A percentile compares a stretch with the other conserved stretches of the same genome.
Evolutionary conservation across 2,888 invertebrate species (phyloP).

Genomic region (Oegoconia quadripuncta): DNA sequence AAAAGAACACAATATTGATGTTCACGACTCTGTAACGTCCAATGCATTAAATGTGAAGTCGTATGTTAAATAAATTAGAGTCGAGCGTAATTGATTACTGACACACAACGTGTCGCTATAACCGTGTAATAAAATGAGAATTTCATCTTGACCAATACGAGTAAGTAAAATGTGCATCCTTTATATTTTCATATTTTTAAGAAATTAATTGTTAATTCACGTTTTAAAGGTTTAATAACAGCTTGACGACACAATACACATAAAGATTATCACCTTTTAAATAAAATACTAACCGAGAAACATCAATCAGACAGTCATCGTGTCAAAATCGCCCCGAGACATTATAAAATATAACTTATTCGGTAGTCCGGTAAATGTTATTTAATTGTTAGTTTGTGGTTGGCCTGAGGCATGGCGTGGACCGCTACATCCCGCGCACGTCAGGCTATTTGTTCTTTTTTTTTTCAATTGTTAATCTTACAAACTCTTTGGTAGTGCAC

Average conservation of each 20-base stretch:
- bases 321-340: slow-evolving; percentile 68
- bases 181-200: too few species aligned
- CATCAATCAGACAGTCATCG: slow-evolving; percentile 65
- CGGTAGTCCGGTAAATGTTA: slow-evolving; percentile 73
- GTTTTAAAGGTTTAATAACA: slow-evolving; percentile 16
- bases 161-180: too few species aligned
- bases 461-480: neutral
- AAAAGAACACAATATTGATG: slow-evolving; percentile 55
- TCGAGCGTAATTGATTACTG: slow-evolving; percentile 51
- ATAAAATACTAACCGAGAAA: slow-evolving; percentile 25
- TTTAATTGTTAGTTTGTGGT: slow-evolving; percentile 70
- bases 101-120: slow-evolving; percentile 21
- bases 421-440: slow-evolving; percentile 11
- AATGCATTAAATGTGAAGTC: slow-evolving; percentile 60
- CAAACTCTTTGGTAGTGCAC: too few species aligned
- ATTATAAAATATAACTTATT: slow-evolving; percentile 67
- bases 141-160: too few species aligned
- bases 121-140: too few species aligned
- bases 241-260: slow-evolving; percentile 25
- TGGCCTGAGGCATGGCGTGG: slow-evolving; percentile 49
- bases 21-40: slow-evolving; percentile 57
- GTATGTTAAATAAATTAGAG: slow-evolving; percentile 58
- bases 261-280: slow-evolving; percentile 44
- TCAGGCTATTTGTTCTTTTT: slow-evolving; percentile 15
- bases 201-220: too few species aligned